phyloP scores from a whole-genome alignment of 1,140 invertebrate genomes.

The Eupeodes corollae region DNA sequence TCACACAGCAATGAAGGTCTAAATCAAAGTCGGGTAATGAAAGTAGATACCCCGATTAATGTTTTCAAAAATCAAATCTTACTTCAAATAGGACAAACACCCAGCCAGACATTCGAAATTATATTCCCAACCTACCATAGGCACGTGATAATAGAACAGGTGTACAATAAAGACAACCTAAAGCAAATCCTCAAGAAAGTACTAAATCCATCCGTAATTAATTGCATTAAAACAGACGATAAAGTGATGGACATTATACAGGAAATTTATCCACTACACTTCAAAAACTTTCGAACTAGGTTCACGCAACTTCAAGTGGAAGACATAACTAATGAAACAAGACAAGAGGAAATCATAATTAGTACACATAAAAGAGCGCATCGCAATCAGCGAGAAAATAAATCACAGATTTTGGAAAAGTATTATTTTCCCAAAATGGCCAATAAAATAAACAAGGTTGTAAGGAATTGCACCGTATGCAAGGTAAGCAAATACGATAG shows the following conservation, averaged over 20 bases:
- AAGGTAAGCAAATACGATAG: too few species aligned
- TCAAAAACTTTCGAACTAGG: slow-evolving; percentile 1
- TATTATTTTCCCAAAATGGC: slow-evolving; percentile 6
- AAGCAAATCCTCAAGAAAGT: neutral
- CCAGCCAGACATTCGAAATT: neutral
- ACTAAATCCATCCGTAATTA: neutral
- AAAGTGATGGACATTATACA: slow-evolving; percentile 1
- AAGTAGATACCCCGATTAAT: neutral
- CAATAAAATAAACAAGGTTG: slow-evolving; percentile 4
- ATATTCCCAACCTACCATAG: too few species aligned
- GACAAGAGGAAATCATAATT: slow-evolving; percentile 7
- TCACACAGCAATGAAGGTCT: slow-evolving; percentile 1
- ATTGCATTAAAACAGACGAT: slow-evolving; percentile 1
- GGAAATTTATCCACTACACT: slow-evolving; percentile 1
- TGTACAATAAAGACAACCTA: neutral
- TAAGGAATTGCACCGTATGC: slow-evolving; percentile 5
- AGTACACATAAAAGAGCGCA: slow-evolving; percentile 3
- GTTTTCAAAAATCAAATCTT: too few species aligned
- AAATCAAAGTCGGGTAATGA: neutral
- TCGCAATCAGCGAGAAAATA: slow-evolving; percentile 5
- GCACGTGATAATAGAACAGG: neutral
- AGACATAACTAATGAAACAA: neutral
- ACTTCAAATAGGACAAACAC: neutral
- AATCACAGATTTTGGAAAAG: slow-evolving; percentile 5
- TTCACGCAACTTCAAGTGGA: slow-evolving; percentile 1